Conservation (phyloP, 2,888 invertebrate species). For the Leptogaster cylindrica region DNA sequence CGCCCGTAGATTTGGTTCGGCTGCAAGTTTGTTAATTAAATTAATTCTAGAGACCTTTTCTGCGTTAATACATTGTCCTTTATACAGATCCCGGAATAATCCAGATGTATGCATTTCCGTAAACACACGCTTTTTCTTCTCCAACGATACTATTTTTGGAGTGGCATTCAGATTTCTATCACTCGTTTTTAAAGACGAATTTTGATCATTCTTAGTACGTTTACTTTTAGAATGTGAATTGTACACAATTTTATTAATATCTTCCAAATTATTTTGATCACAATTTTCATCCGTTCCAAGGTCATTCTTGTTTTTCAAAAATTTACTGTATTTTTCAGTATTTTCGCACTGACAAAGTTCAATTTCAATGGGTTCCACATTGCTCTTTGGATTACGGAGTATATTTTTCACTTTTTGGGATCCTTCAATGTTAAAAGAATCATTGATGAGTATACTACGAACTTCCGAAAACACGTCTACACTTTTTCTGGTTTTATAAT, state of each 20-base stretch:
- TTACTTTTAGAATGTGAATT: too few species aligned
- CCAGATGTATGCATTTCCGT: too few species aligned
- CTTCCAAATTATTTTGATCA: neutral
- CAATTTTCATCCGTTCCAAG: neutral
- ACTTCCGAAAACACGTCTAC: neutral
- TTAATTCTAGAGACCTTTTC: neutral
- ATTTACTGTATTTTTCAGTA: too few species aligned
- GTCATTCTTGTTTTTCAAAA: neutral
- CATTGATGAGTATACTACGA: neutral
- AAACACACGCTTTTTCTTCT: neutral
- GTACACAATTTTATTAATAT: too few species aligned
- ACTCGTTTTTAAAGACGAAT: too few species aligned
- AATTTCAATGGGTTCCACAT: too few species aligned
- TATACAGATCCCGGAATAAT: too few species aligned
- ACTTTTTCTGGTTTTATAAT: neutral
- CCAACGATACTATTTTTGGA: constrained; percentile 3
- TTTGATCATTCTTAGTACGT: too few species aligned
- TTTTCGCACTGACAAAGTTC: too few species aligned
- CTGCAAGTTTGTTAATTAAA: neutral
- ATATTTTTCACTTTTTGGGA: neutral
- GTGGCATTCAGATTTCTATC: neutral
- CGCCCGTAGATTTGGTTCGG: neutral
- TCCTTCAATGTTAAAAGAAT: neutral
- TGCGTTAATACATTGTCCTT: neutral
- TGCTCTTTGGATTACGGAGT: neutral